A percentile compares a stretch with the other conserved stretches of the same genome.
phyloP scores from a whole-genome alignment of 92 coral and sea anemone genomes.

The Anthopleura xanthogrammica region DNA sequence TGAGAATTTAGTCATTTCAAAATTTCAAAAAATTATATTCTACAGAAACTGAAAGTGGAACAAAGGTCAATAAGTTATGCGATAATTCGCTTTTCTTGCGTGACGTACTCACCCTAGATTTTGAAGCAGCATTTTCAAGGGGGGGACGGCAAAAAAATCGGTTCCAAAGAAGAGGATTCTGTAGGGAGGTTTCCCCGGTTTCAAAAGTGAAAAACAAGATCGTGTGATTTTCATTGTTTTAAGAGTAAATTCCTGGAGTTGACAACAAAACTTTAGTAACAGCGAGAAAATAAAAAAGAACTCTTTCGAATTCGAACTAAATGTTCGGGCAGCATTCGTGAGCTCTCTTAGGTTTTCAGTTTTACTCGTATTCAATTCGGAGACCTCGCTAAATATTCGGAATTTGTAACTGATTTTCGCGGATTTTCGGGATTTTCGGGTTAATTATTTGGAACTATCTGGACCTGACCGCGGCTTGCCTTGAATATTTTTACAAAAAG shows the following conservation, averaged over 20 bases:
- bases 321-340: not conserved
- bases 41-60: too few relatives aligned
- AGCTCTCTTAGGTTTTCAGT: not conserved
- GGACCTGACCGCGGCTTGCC: not conserved
- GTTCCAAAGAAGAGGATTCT: constrained; percentile 88
- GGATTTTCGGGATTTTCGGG: not conserved
- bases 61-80: too few relatives aligned
- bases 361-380: not conserved
- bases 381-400: not conserved
- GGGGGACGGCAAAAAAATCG: constrained; percentile 79
- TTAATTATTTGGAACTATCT: not conserved
- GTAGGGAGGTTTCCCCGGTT: constrained; percentile 66
- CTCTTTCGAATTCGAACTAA: not conserved
- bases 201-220: constrained; percentile 4
- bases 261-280: too few relatives aligned
- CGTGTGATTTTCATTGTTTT: constrained; percentile 18
- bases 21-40: too few relatives aligned
- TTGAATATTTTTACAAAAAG: too few relatives aligned
- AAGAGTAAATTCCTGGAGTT: not conserved
- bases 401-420: not conserved
- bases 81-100: not conserved
- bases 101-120: constrained; percentile 23
- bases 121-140: constrained; percentile 60
- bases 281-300: too few relatives aligned
- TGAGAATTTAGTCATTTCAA: too few relatives aligned